These are phyloP conservation scores for Austrofundulus limnaeus DNA, from an alignment of 2,113 vertebrate genomes.

Conservation along the genomic window DNA sequence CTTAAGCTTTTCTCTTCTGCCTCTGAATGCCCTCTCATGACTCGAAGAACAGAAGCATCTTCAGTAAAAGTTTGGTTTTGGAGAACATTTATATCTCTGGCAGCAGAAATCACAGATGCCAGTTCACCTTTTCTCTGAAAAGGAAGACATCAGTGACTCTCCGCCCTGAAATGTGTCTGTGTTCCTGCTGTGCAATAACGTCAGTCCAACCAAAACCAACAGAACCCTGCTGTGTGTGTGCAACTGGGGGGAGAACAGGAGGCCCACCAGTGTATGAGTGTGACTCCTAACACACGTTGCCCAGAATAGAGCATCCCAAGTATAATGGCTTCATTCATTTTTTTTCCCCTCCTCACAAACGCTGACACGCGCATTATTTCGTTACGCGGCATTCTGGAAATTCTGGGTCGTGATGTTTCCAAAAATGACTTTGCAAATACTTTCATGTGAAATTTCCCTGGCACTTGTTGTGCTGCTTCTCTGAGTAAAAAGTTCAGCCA, in stretches of 20 bases:
- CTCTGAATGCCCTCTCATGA: constrained; percentile 4
- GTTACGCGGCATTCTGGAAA: constrained; percentile 19
- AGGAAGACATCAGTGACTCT: constrained; percentile 58
- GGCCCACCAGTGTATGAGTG: constrained; percentile 7
- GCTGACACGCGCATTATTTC: constrained; percentile 33
- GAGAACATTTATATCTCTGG: constrained; percentile 18
- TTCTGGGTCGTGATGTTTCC: constrained; percentile 31
- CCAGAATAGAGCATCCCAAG: constrained; percentile 41
- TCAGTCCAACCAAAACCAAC: constrained; percentile 65
- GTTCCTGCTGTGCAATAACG: constrained; percentile 53
- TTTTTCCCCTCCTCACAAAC: constrained; percentile 20
- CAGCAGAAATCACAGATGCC: constrained; percentile 35
- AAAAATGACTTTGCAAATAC: constrained; percentile 44
- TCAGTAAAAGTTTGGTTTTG: constrained; percentile 29
- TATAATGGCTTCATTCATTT: constrained; percentile 61
- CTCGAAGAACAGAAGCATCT: constrained; percentile 36
- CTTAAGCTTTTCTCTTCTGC: no score
- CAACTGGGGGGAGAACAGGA: constrained; percentile 45
- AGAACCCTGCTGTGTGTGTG: constrained; percentile 47
- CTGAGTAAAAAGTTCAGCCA: constrained; percentile 22
- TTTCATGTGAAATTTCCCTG: constrained; percentile 36
- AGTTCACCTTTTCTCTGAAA: constrained; percentile 25
- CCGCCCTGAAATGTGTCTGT: constrained; percentile 52
- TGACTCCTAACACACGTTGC: constrained; percentile 44
- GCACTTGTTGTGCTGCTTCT: constrained; percentile 30